Evolutionary conservation across 2,113 vertebrate species (phyloP), one percentile per base, ranked within the genome.

Genomic region (Thryonomys swinderianus): DNA sequence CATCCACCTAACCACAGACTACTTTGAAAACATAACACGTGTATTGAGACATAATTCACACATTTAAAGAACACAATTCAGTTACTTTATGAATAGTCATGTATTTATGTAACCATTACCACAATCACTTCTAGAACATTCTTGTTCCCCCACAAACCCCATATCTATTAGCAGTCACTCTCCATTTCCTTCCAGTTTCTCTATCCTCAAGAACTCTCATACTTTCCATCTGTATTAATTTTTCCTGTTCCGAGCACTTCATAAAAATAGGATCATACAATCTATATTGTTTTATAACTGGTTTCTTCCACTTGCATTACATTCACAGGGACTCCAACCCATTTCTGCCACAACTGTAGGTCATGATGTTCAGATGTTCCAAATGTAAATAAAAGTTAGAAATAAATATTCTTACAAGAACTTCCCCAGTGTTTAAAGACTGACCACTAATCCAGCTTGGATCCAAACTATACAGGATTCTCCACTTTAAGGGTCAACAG

Each of bases 321-420:
- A 18, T 82, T 94, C 64, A 76, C 25, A 88, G 94, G 30, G 18
- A 83, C 18, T 42, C 51, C 37, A 80, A 87, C 37, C 3, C 32
- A 82, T 64, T 90, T 92, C 90, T 81, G 48, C 32, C 57, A 84
- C 12, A 64, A 83, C 37, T 53, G 30, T 11, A 18, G 25, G n/a
- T 23, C 53, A 27, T 34, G 21, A 27, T 84, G 25, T n/a, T 30
- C 62, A 96, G 55, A 90, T 90, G 48, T 67, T 85, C 34, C 42
- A 74, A 76, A 87, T 80, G 66, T 71, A 86, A 80, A 92, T n/a
- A 74, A 55, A 91, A 48, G 30, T 55, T 90, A 42, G 85, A 88
- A 91, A 85, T 87, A 62, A 74, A 21, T 2, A 66, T 45, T 57
- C 12, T 74, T 94, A 76, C 9, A 2, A 53, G 37, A 94, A 78